Conservation (phyloP, 2,888 invertebrate species). For the Philonicus albiceps region DNA sequence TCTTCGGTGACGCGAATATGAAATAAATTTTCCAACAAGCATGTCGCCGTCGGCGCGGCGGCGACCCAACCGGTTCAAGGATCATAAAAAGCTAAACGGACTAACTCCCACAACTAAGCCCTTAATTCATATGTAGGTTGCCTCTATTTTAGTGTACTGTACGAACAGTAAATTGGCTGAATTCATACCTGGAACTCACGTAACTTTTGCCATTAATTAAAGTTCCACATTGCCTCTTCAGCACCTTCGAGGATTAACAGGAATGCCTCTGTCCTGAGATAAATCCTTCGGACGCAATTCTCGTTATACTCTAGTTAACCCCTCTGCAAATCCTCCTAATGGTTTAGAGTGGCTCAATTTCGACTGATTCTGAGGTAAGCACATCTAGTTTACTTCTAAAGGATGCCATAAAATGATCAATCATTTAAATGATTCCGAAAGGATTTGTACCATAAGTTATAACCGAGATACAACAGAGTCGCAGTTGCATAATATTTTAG, state of each 20-base stretch:
- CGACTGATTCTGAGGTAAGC: background rate
- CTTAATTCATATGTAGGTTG: background rate
- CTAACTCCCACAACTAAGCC: background rate
- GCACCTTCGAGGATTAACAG: background rate
- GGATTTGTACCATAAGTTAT: background rate
- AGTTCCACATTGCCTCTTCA: background rate
- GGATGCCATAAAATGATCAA: background rate
- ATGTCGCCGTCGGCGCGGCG: background rate
- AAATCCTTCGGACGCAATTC: background rate
- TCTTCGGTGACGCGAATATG: background rate
- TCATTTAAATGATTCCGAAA: background rate
- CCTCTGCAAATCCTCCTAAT: background rate
- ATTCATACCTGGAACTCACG: background rate
- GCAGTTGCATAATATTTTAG: background rate
- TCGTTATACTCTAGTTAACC: background rate
- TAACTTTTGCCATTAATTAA: background rate
- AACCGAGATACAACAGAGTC: background rate
- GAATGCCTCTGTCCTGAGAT: background rate
- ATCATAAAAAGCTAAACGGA: background rate
- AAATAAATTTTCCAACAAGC: background rate
- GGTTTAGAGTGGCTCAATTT: background rate
- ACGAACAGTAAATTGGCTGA: background rate
- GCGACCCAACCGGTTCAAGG: background rate
- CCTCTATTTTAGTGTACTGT: background rate
- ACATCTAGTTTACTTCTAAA: background rate